A percentile compares a stretch with the other conserved stretches of the same genome.
Conservation (phyloP, 2,888 invertebrate species). For the Limnephilus auricula region DNA sequence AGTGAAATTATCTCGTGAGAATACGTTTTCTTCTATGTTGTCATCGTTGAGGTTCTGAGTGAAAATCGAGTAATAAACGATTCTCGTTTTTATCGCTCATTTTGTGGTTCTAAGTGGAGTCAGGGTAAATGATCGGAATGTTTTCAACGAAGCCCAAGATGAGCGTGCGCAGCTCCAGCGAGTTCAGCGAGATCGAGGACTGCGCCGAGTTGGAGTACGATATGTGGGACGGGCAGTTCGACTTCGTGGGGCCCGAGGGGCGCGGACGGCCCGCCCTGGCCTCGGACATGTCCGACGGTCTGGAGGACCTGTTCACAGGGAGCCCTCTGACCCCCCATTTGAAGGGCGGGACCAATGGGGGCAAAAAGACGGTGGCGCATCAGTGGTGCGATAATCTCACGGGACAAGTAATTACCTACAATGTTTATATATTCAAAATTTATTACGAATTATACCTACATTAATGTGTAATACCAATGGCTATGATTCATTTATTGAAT, state of each 20-base stretch:
- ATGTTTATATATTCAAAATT: slow-evolving; percentile 67
- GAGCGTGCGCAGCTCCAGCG: slow-evolving; percentile 70
- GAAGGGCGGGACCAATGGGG: slow-evolving; percentile 76
- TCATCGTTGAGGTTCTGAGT: not conserved
- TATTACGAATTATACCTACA: not conserved
- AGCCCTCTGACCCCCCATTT: slow-evolving; percentile 75
- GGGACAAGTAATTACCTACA: slow-evolving; percentile 77
- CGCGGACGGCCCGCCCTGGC: slow-evolving; percentile 72
- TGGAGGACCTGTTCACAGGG: slow-evolving; percentile 76
- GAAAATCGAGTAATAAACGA: not conserved
- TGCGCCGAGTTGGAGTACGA: slow-evolving; percentile 88
- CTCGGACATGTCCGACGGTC: slow-evolving; percentile 73
- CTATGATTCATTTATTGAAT: too few relatives aligned
- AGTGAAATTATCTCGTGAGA: too few relatives aligned
- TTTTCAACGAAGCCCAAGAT: slow-evolving; percentile 28
- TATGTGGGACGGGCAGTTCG: slow-evolving; percentile 93
- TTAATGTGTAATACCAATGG: too few relatives aligned
- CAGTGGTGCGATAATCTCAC: slow-evolving; percentile 80
- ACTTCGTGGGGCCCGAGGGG: slow-evolving; percentile 84
- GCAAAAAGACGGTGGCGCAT: slow-evolving; percentile 78
- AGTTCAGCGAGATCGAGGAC: slow-evolving; percentile 76
- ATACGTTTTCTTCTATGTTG: too few relatives aligned
- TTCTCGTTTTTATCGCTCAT: too few relatives aligned
- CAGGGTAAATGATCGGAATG: not conserved
- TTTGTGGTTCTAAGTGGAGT: not conserved